Percentiles rank a stretch among this genome's conserved stretches.
Conservation (phyloP, 1,140 invertebrate genomes). For the Hycleus phaleratus region DNA sequence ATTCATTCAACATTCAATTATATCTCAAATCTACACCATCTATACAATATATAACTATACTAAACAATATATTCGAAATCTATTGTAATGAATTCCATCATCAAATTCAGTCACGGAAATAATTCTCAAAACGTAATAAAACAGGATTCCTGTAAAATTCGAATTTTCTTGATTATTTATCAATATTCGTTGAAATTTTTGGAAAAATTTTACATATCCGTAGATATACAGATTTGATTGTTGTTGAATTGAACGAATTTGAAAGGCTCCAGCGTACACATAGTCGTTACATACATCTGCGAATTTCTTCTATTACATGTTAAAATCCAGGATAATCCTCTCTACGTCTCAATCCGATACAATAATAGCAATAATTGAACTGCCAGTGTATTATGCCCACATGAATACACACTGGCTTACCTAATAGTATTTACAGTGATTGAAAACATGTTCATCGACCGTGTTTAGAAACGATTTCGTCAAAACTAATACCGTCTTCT, state of each 20-base stretch:
- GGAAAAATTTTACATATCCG: no score
- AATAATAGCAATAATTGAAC: constrained; percentile 38
- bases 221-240: no score
- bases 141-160: no score
- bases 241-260: no score
- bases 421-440: constrained; percentile 37
- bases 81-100: no score
- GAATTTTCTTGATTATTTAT: no score
- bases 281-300: constrained; percentile 31
- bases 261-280: neutral
- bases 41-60: no score
- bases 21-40: constrained; percentile 30
- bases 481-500: constrained; percentile 1
- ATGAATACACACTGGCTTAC: constrained; percentile 35
- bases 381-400: constrained; percentile 31
- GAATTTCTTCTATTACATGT: constrained; percentile 32
- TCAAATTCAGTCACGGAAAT: no score
- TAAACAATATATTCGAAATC: no score
- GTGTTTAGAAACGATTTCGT: constrained; percentile 12
- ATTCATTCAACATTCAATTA: constrained; percentile 36
- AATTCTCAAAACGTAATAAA: no score
- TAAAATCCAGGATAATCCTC: constrained; percentile 37
- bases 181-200: no score
- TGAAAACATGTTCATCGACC: constrained; percentile 35
- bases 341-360: constrained; percentile 27